These are phyloP conservation scores for Schizotus pectinicornis DNA, from an alignment of 2,888 invertebrate species.

Conservation along the genomic window DNA sequence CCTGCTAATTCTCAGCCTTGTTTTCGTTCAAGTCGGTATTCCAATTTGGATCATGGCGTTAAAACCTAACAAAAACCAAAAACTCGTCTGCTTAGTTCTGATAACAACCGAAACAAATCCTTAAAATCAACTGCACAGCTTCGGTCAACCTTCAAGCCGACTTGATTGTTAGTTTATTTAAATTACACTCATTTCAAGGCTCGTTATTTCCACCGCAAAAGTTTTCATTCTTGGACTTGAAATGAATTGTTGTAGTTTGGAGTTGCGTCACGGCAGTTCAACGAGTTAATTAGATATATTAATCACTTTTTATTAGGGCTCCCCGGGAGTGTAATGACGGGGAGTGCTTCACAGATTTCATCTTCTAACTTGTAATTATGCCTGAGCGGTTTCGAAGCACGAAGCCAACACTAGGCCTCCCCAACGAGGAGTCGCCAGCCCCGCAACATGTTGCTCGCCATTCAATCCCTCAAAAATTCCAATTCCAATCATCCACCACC, in stretches of 20 bases:
- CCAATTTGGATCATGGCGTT: constrained; percentile 28
- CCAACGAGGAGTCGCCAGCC: constrained; percentile 24
- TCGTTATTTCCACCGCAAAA: constrained; percentile 49
- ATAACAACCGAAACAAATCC: constrained; percentile 30
- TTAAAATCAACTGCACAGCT: constrained; percentile 30
- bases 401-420: too few relatives aligned
- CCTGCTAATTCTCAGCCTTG: constrained; percentile 18
- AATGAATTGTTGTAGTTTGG: constrained; percentile 52
- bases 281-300: constrained; percentile 54
- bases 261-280: constrained; percentile 51
- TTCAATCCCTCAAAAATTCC: constrained; percentile 7
- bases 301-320: constrained; percentile 53
- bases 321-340: constrained; percentile 47
- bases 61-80: constrained; percentile 31
- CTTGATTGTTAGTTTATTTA: constrained; percentile 51
- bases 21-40: constrained; percentile 26
- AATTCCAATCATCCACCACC: constrained; percentile 11
- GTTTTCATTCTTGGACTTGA: constrained; percentile 46
- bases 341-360: constrained; percentile 47
- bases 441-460: constrained; percentile 22
- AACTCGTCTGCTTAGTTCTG: constrained; percentile 20
- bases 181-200: constrained; percentile 49
- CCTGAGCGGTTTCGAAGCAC: constrained; percentile 33
- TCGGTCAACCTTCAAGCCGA: constrained; percentile 22
- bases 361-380: constrained; percentile 47